Percentiles rank a stretch among this genome's conserved stretches.
Evolutionary conservation across 2,113 vertebrate genomes (phyloP).

Genomic region (Myrmophylax atrothorax): DNA sequence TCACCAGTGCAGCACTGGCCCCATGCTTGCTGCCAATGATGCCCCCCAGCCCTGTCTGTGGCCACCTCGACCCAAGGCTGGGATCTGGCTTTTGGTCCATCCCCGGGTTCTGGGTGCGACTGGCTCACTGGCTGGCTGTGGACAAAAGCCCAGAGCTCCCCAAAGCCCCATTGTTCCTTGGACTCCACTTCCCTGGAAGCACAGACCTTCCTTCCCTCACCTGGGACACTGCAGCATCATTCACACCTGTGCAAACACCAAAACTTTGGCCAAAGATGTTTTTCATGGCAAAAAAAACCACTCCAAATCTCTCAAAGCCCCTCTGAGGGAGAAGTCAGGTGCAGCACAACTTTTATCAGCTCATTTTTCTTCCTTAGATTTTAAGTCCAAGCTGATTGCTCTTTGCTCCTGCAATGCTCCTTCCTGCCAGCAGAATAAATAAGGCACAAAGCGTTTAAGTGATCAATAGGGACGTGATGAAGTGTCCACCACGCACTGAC

Average conservation of each 20-base stretch:
- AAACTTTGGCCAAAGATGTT: neutral
- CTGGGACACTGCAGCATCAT: rapidly evolving
- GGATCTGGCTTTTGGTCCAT: neutral
- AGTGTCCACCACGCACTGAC: neutral
- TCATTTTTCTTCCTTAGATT: conserved; percentile 50
- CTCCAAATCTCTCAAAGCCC: neutral
- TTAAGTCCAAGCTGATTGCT: neutral
- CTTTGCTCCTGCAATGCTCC: neutral
- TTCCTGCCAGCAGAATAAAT: neutral
- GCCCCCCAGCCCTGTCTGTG: neutral
- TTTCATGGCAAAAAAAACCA: neutral
- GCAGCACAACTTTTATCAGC: neutral
- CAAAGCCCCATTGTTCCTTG: neutral
- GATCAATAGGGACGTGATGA: conserved; percentile 36
- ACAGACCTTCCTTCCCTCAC: neutral
- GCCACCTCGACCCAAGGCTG: rapidly evolving
- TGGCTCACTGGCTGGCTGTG: neutral
- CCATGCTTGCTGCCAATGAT: rapidly evolving
- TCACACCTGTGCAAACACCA: rapidly evolving
- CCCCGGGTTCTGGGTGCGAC: rapidly evolving
- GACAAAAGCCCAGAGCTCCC: neutral
- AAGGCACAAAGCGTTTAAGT: neutral
- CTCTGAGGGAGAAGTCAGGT: neutral
- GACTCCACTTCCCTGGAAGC: neutral
- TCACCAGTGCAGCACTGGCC: neutral